phyloP scores from a whole-genome alignment of 2,113 vertebrate genomes.

The Silurus glanis region DNA sequence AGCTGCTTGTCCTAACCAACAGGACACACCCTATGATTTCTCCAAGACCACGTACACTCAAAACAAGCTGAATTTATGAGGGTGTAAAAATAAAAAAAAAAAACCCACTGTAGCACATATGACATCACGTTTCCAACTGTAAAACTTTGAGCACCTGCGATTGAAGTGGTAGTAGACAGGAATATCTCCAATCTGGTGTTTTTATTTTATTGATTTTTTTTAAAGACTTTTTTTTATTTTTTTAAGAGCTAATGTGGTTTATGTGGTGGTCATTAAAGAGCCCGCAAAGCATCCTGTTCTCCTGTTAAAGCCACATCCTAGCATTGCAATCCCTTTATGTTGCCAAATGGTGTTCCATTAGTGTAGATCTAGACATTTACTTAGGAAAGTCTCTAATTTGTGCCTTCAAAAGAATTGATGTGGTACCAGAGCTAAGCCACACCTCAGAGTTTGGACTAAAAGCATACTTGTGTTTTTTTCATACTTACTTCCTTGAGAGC shows the following conservation, averaged over 20 bases:
- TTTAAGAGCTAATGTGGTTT: not conserved
- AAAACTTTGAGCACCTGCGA: not conserved
- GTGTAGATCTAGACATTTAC: not conserved
- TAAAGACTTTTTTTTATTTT: not conserved
- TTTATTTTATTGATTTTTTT: not conserved
- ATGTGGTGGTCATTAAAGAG: not conserved
- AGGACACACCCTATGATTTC: not conserved
- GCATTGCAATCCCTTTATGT: not conserved
- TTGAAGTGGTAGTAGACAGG: not conserved
- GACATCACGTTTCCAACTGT: not conserved
- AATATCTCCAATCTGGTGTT: slow-evolving; percentile 3
- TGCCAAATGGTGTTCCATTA: not conserved
- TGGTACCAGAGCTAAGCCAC: not conserved
- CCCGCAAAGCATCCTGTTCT: not conserved
- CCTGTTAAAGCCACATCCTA: not conserved
- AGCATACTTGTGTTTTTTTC: not conserved
- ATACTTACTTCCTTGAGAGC: slow-evolving; percentile 6
- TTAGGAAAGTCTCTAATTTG: not conserved
- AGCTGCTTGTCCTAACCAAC: not conserved
- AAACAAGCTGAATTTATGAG: not conserved
- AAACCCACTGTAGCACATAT: not conserved
- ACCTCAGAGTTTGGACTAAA: not conserved
- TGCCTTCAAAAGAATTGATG: not conserved
- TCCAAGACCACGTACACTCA: not conserved
- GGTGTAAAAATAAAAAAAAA: not conserved